Base-by-base conservation (phyloP, 2,888 invertebrate genomes). In the Argyra leucocephala region DNA sequence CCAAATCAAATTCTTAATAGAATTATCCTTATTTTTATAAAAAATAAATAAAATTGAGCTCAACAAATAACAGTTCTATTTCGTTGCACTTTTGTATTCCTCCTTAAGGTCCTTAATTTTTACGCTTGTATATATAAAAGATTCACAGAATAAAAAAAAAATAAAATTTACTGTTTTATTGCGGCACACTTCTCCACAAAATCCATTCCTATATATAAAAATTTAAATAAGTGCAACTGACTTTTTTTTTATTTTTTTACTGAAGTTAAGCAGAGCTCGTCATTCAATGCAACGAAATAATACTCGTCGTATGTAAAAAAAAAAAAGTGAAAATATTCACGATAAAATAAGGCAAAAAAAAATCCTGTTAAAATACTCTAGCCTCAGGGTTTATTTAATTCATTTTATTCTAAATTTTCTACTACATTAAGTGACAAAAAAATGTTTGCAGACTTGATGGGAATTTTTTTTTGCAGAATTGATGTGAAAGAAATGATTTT, bases 151-250 rank as follows among this genome's bases (percentile, higher is more conserved):
- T 18, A 18, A 2, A 18, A 48, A 3, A 48, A 18, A 3, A 18
- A 48, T n/a, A 18, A 18, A 48, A 48, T 48, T 48, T 48, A 48
- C 48, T 48, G 48, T 48, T 48, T 48, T 48, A 48, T 48, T 15
- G n/a, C 15, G 48, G 48, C 48, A 48, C 48, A 48, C 48, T 48
- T 48, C n/a, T 18, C n/a, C 9, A 48, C 15, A 48, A 48, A 48
- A 15, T 48, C 18, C 48, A 48, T 48, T 48, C n/a, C 48, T 12
- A 31, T 18, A 48, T 48, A 12, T 12, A 48, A 48, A 48, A 48
- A 48, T 48, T 48, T 48, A 48, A 48, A 48, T 48, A 48, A 48
- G 48, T 48, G 48, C 48, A 48, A 48, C 48, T 48, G 48, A 48
- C 48, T 48, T 6, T 15, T 48, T 48, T 48, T 48, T 48, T 48